phyloP scores from a whole-genome alignment of 2,888 invertebrate species.

The Drosophila gaucha region DNA sequence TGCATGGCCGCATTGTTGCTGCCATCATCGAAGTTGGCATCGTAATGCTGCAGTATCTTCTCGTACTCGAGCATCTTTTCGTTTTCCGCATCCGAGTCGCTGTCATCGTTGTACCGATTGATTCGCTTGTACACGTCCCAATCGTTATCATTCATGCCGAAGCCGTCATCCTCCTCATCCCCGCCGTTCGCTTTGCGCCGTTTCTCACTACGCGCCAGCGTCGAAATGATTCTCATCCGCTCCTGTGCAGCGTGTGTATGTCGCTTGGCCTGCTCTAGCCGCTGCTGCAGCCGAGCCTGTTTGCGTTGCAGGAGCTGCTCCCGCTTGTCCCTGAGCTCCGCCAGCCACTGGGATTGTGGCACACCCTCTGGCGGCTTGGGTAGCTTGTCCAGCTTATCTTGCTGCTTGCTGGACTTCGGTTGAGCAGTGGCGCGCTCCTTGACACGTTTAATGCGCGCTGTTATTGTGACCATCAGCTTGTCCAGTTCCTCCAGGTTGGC shows the following conservation, averaged over 20 bases:
- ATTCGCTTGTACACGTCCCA: conserved; percentile 98
- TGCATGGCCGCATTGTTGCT: conserved; percentile 41
- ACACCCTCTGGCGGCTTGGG: conserved; percentile 82
- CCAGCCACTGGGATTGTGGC: conserved; percentile 80
- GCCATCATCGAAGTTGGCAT: conserved; percentile 83
- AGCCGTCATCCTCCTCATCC: conserved; percentile 90
- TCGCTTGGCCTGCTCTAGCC: conserved; percentile 94
- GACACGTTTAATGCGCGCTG: conserved; percentile 87
- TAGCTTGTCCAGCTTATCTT: conserved; percentile 67
- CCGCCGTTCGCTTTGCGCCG: conserved; percentile 64
- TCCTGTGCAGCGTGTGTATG: conserved; percentile 97
- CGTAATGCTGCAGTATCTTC: conserved; percentile 92
- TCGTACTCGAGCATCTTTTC: conserved; percentile 95
- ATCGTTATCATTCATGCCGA: conserved; percentile 96
- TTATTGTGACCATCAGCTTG: conserved; percentile 84
- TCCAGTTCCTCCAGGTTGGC: conserved; percentile 92
- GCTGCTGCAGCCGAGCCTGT: conserved; percentile 90
- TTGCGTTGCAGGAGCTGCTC: conserved; percentile 89
- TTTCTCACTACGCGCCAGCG: conserved; percentile 91
- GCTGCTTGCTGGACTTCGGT: conserved; percentile 64
- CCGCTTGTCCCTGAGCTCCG: conserved; percentile 76
- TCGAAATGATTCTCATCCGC: conserved; percentile 96
- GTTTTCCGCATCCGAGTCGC: conserved; percentile 96
- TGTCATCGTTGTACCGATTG: conserved; percentile 92
- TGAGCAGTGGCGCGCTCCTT: conserved; percentile 81